Conservation (phyloP, 2,113 vertebrate genomes). For the Aleadryas rufinucha region DNA sequence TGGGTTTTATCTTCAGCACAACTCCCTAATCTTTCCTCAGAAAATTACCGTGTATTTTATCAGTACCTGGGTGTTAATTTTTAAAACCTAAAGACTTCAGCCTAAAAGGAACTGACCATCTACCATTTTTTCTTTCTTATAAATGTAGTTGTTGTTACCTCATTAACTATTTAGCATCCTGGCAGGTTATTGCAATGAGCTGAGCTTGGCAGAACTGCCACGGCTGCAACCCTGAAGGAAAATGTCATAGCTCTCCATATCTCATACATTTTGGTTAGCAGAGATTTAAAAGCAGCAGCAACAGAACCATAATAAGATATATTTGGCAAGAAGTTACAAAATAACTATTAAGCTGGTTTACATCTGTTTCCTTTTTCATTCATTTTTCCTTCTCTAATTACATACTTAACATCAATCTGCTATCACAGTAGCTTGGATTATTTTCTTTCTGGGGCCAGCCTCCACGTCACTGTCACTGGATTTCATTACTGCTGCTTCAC, state of each 20-base stretch:
- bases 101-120: not conserved
- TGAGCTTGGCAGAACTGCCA: not conserved
- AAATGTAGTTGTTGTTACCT: not conserved
- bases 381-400: not conserved
- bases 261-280: not conserved
- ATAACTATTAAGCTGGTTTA: slow-evolving; percentile 10
- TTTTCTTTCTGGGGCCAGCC: not conserved
- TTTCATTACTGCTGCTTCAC: not conserved
- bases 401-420: not conserved
- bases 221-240: not conserved
- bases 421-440: not conserved
- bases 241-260: not conserved
- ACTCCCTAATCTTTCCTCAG: slow-evolving; percentile 27
- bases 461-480: not conserved
- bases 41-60: slow-evolving; percentile 16
- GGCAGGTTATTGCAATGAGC: not conserved
- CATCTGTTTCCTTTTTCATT: slow-evolving; percentile 23
- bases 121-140: not conserved
- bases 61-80: not conserved
- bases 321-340: not conserved
- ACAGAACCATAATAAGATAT: not conserved
- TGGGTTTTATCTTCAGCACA: slow-evolving; percentile 8
- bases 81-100: not conserved
- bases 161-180: slow-evolving; percentile 18
- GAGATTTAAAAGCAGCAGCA: slow-evolving; percentile 11